Evolutionary conservation across 2,797 vertebrate species (phyloP).

Genomic region (Lophotriccus pileatus): DNA sequence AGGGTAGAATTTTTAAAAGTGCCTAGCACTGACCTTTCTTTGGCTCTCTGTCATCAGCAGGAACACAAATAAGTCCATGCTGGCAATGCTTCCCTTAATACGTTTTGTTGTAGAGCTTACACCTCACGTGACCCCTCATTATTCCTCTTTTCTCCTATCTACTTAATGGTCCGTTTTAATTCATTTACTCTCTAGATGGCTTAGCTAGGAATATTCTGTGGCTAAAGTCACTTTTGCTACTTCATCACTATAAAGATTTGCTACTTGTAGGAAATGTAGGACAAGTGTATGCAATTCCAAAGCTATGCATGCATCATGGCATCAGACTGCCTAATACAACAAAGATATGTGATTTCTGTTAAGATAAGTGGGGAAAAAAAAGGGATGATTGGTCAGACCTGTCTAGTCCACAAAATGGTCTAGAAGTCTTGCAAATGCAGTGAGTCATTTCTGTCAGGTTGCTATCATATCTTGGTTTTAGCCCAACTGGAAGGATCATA

Average conservation of each 20-base stretch:
- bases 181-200: background rate
- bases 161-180: background rate
- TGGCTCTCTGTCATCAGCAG: background rate
- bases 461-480: background rate
- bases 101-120: background rate
- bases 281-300: background rate
- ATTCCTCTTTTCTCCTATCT: background rate
- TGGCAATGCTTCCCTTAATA: background rate
- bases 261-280: background rate
- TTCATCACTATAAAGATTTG: background rate
- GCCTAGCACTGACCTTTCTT: background rate
- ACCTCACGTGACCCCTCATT: too few relatives aligned
- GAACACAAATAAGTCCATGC: background rate
- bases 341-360: background rate
- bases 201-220: background rate
- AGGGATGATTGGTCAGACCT: background rate
- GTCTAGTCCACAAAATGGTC: background rate
- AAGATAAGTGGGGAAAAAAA: background rate
- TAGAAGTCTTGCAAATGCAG: background rate
- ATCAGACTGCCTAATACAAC: background rate
- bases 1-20: background rate
- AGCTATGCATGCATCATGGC: fast-evolving
- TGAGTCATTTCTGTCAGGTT: background rate
- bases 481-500: background rate
- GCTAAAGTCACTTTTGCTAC: background rate